Base-by-base conservation (phyloP, 92 coral and sea anemone species). In the Porites evermanni region DNA sequence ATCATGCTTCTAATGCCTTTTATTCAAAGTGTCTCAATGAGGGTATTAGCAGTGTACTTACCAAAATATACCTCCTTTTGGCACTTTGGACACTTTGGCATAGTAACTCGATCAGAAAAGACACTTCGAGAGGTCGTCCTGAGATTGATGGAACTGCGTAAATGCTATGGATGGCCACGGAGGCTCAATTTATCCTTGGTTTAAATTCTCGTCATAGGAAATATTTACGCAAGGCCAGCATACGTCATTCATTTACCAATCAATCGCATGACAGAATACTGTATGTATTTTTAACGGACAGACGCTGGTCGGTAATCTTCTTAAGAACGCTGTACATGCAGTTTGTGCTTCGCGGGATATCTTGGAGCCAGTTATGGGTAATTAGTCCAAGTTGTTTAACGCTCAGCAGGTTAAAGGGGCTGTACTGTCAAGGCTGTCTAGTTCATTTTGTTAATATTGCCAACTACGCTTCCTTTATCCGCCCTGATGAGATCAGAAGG, bases 61-160 rank as follows among this genome's bases (percentile, higher is more conserved):
- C 98, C 98, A 77, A 93, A 93, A 79, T 93, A 95, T 3, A 95
- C 98, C 50, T 87, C 94, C 72, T 95, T 95, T 18, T 56, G 68
- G 88, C 98, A 95, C 4, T 83, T 93, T 9, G 98, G 98, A 76
- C 98, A 95, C 89, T 95, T 95, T 2, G 95, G 93, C 98, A 95
- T 95, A 44, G 23, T 82, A 58, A 24, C 11, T 17, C 69, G 8
- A 68, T 8, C 14, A 5, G 12, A 47, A 64, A 53, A 53, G 6
- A 74, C 10, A 38, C 44, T 74, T 74, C n/a, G 2, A 53, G 64
- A 21, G 7, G 23, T 74, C 14, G 23, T 52, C 6, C 26, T n/a
- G 44, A 20, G 18, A 70, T 11, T 14, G 61, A 56, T 56, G 61
- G 4, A 56, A 63, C 8, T 53, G 21, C 52, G 20, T 38, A 1